These are phyloP conservation scores for Drosophila nannoptera DNA, from an alignment of 1,140 invertebrate species.

Conservation along the genomic window DNA sequence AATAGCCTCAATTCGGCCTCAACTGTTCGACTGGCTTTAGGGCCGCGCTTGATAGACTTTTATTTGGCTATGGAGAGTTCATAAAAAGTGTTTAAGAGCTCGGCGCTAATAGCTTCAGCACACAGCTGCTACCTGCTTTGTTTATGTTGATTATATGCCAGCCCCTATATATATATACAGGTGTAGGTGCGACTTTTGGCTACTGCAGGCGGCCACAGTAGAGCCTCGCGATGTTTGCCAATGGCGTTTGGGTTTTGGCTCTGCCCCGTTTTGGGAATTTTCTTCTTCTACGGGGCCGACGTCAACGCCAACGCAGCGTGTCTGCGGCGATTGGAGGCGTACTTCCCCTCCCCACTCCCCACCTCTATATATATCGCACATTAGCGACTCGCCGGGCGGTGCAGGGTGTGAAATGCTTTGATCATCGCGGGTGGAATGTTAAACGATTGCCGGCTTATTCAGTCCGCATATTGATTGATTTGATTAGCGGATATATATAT, in stretches of 20 bases:
- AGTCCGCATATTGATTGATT: constrained; percentile 17
- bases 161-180: constrained; percentile 7
- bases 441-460: constrained; percentile 37
- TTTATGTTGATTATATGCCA: constrained; percentile 60
- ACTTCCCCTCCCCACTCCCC: constrained; percentile 13
- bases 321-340: constrained; percentile 45
- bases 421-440: constrained; percentile 45
- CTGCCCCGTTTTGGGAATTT: constrained; percentile 1
- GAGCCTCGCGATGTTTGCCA: constrained; percentile 44
- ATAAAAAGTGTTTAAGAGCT: constrained; percentile 69
- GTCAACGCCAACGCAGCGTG: constrained; percentile 44
- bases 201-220: neutral
- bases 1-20: neutral
- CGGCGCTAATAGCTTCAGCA: constrained; percentile 47
- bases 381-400: constrained; percentile 52
- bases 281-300: neutral
- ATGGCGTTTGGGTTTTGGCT: constrained; percentile 33
- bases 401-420: constrained; percentile 66
- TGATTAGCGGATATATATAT: neutral
- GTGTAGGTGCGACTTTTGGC: constrained; percentile 50
- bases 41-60: constrained; percentile 36
- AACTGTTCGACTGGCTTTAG: constrained; percentile 3
- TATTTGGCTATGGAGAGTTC: constrained; percentile 57
- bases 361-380: constrained; percentile 33
- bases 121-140: constrained; percentile 41